Base-by-base conservation (phyloP, 2,113 vertebrate species). In the Steatornis caripensis region DNA sequence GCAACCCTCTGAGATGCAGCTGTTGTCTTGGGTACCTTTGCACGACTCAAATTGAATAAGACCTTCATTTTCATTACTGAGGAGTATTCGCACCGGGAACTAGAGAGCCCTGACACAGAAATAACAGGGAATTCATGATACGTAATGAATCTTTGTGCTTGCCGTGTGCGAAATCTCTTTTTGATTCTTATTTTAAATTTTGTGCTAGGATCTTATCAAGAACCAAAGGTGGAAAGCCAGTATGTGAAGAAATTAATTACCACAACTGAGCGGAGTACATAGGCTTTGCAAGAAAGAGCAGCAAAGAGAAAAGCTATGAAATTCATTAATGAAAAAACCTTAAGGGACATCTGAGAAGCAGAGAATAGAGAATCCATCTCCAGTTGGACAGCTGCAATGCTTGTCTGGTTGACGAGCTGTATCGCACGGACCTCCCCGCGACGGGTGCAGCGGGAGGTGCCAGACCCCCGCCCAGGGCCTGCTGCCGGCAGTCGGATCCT, bases 191-290 rank as follows among this genome's bases (percentile, higher is more conserved):
- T 41, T 85, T 80, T 91, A 34, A 39, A 58, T 94, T 76, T 86
- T 72, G 89, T 90, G 46, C 78, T 87, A 68, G 60, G 53, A 24
- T 55, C 79, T 93, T 90, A 77, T 78, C 81, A 68, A 82, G 65
- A 54, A 49, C 46, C 32, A 58, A 84, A 68, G 10, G 37, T 43
- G 23, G 68, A 76, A 72, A 88, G 58, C 32, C 46, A 45, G 58
- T 72, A 55, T 72, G 68, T 93, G 79, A 90, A 70, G 61, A 84
- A 89, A 94, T 80, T 46, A 57, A 89, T 91, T 84, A 94, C 76
- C 62, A 70, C 37, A 6, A 24, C 43, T 3, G 46, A 88, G 37
- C 12, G 1, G 65, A 64, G 82, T 43, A 65, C 12, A 7, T 36
- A 39, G 55, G 81, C 88, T 93, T 78, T 55, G 64, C 57, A 49